phyloP scores from a whole-genome alignment of 2,113 vertebrate genomes.

The Alouatta palliata region DNA sequence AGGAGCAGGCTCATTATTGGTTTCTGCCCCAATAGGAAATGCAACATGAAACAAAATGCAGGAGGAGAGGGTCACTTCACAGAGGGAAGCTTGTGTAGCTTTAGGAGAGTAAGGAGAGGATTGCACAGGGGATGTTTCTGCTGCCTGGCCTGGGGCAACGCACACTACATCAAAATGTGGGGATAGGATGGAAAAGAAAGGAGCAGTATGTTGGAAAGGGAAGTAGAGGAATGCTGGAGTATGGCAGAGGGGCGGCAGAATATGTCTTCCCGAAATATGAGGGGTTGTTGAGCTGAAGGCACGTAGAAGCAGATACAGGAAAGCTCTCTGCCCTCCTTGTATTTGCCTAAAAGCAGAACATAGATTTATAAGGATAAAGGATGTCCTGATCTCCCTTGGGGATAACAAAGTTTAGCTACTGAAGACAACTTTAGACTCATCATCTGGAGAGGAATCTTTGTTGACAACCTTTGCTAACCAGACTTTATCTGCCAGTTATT shows the following conservation, averaged over 20 bases:
- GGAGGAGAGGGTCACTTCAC: neutral
- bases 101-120: neutral
- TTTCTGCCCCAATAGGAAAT: neutral
- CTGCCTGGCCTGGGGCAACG: neutral
- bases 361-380: neutral
- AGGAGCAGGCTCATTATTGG: neutral
- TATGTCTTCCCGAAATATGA: neutral
- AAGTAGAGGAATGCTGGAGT: accelerated
- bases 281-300: neutral
- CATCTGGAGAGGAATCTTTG: neutral
- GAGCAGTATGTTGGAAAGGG: accelerated
- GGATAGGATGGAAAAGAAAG: too few relatives aligned
- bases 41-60: neutral
- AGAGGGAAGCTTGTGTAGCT: neutral
- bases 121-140: neutral
- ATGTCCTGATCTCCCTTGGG: neutral
- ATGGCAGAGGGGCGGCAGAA: accelerated
- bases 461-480: neutral
- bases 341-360: neutral
- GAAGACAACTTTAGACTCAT: neutral
- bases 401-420: neutral
- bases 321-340: neutral
- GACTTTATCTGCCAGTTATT: neutral
- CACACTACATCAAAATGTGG: neutral
- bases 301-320: neutral